Evolutionary conservation across 2,888 invertebrate species (phyloP), one percentile per base, ranked within the genome.

Genomic region (Torymus aiolomorphi): DNA sequence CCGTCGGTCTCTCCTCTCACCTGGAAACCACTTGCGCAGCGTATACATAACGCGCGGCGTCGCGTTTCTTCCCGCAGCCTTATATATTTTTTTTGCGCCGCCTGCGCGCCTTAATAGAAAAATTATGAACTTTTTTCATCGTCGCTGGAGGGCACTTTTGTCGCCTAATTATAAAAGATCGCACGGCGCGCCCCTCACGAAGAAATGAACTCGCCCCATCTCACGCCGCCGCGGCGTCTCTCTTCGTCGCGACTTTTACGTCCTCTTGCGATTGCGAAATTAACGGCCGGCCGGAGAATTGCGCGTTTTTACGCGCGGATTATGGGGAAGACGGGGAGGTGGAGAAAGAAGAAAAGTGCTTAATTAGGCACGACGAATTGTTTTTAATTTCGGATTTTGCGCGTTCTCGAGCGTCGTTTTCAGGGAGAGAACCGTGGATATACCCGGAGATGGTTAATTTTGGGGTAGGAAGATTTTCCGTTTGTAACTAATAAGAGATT

Each of bases 91-190:
- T 74, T 65, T 18, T 24, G 42, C 72, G 42, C 57, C 52, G 82
- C 78, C 83, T 83, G 82, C 84, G 85, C 20, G 20, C 86, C 86
- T 87, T 89, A 89, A 90, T 89, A 89, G 89, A 89, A 90, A 90
- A 89, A 89, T 89, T 88, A 89, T 88, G 87, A 89, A 88, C 86
- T 89, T 90, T 88, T 88, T 87, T 85, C 83, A 83, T 84, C 86
- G 86, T 84, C 87, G 85, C 86, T 84, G 77, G 85, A 87, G 86
- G 87, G 87, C 84, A 88, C 88, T 88, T 87, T 83, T 85, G 83
- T 83, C 83, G 78, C 80, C 71, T 83, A 83, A 85, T 84, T 85
- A 84, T 82, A 84, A 84, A 84, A 76, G 83, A 84, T 84, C 82
- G 83, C 83, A 80, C 69, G 67, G 14, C 24, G 78, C 42, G 5